phyloP scores from a whole-genome alignment of 2,888 invertebrate genomes.

The Oscheius myriophilus region DNA sequence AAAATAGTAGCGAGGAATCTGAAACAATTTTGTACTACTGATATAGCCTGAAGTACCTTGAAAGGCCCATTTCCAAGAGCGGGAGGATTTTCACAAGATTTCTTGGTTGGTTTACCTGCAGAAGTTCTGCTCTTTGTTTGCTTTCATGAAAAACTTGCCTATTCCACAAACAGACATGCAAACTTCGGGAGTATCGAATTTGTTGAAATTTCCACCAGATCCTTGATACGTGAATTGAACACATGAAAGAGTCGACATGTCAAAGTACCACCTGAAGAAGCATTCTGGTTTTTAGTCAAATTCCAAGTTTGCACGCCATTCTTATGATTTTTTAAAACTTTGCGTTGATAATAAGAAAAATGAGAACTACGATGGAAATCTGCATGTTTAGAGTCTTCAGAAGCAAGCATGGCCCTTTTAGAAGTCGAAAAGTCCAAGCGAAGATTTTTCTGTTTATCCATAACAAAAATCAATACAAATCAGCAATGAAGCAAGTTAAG shows the following conservation, averaged over 20 bases:
- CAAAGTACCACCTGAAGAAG: slow-evolving; percentile 55
- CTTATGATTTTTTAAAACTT: too few relatives aligned
- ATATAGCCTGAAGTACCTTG: slow-evolving; percentile 1
- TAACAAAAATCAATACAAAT: too few relatives aligned
- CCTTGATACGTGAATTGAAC: slow-evolving; percentile 58
- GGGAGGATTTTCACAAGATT: slow-evolving; percentile 45
- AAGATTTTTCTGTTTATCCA: too few relatives aligned
- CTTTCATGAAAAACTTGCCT: slow-evolving; percentile 15
- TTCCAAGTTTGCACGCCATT: neutral
- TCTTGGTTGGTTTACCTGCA: slow-evolving; percentile 41
- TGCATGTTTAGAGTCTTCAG: too few relatives aligned
- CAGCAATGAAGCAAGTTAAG: too few relatives aligned
- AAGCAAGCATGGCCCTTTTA: too few relatives aligned
- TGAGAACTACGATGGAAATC: too few relatives aligned
- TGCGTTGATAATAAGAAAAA: too few relatives aligned
- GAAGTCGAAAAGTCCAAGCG: too few relatives aligned
- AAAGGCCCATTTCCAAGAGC: slow-evolving; percentile 50
- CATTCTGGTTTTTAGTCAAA: neutral
- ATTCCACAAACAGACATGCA: slow-evolving; percentile 58
- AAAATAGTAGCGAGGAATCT: slow-evolving; percentile 57
- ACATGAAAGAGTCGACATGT: slow-evolving; percentile 46
- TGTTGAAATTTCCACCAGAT: slow-evolving; percentile 60
- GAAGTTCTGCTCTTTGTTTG: neutral
- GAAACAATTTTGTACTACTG: slow-evolving; percentile 9
- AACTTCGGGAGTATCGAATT: slow-evolving; percentile 46